These are phyloP conservation scores for Drosophila ambigua DNA, from an alignment of 1,140 invertebrate species.

Conservation along the genomic window DNA sequence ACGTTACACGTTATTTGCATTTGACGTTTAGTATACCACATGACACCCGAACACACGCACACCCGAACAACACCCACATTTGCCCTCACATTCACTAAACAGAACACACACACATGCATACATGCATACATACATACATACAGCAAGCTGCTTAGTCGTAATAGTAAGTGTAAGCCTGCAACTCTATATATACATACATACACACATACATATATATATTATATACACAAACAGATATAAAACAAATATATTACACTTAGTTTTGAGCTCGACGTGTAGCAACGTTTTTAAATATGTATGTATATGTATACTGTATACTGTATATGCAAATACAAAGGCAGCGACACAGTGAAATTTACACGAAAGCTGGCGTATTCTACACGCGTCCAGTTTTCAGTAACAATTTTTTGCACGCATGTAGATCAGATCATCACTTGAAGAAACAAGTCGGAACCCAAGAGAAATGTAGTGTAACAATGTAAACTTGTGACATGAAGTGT, in stretches of 20 bases:
- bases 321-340: conserved; percentile 42
- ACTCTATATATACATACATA: conserved; percentile 47
- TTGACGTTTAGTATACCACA: conserved; percentile 37
- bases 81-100: conserved; percentile 24
- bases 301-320: conserved; percentile 43
- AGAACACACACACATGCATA: background rate
- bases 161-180: conserved; percentile 38
- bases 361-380: conserved; percentile 53
- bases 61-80: conserved; percentile 22
- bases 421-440: conserved; percentile 26
- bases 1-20: conserved; percentile 30
- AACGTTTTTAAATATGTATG: conserved; percentile 62
- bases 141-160: conserved; percentile 57
- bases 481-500: conserved; percentile 46
- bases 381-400: conserved; percentile 63
- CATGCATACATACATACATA: conserved; percentile 18
- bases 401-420: conserved; percentile 62
- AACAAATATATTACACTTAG: conserved; percentile 47
- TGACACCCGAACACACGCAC: conserved; percentile 20
- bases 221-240: conserved; percentile 7
- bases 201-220: conserved; percentile 29
- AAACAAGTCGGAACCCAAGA: conserved; percentile 33
- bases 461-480: conserved; percentile 48
- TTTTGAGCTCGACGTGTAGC: conserved; percentile 52
- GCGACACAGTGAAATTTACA: conserved; percentile 63